Evolutionary conservation across 2,113 vertebrate genomes (phyloP), one percentile per base, ranked within the genome.

Genomic region (Gasterosteus aculeatus): DNA sequence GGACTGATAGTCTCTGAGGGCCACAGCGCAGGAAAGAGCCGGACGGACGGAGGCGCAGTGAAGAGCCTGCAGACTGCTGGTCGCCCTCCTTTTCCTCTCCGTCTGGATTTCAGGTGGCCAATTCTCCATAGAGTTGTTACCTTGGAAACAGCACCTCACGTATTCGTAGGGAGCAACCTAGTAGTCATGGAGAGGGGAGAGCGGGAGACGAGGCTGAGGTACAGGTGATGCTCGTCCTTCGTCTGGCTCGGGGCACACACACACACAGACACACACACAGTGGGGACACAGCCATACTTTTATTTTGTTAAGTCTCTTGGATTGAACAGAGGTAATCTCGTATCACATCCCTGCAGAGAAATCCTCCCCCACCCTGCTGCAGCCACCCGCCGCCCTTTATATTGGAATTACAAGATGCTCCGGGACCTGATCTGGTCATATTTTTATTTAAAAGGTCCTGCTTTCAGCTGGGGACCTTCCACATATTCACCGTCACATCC

Each of bases 91-190:
- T 62, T 59, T 68, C 68, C 57, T 8, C 87, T 84, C 79, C 75
- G 56, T 87, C 82, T 90, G 75, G 66, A 91, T 91, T 90, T 90
- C 83, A 94, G 88, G 88, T 92, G 90, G 90, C 89, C 78, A 82
- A 87, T 87, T 91, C 93, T 93, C 93, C 75, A 81, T 75, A 78
- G 93, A 92, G 86, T 88, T 82, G 93, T 95, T 94, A 93, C 94
- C 94, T 90, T 94, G 94, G 94, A 92, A 95, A 95, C 94, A 84
- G 90, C 88, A 92, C 89, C 88, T 93, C 92, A 90, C 91, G 92
- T 94, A 94, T 93, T 95, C 93, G 92, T 93, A 93, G 91, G 85
- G 87, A 81, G 81, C 29, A 64, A 80, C 77, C 72, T 86, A 79
- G 80, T 10, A 87, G 81, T 85, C 35, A 58, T 26, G 72, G 78